These are phyloP conservation scores for Samia ricini DNA, from an alignment of 1,140 invertebrate species.

Conservation along the genomic window DNA sequence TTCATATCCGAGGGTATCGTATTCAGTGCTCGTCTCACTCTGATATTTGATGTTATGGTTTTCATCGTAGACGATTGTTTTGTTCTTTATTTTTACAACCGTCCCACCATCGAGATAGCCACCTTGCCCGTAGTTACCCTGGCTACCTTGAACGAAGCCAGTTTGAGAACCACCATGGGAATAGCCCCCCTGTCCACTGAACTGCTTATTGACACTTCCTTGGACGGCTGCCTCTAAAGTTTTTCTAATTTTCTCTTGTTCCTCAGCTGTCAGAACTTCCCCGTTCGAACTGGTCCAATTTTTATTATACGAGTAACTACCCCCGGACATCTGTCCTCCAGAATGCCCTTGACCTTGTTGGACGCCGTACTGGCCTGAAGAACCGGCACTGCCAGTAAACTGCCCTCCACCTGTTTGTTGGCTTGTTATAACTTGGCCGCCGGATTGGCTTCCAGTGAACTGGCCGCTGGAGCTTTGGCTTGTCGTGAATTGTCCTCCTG, in stretches of 20 bases:
- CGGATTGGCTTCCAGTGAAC: conserved; percentile 23
- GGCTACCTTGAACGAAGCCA: conserved; percentile 22
- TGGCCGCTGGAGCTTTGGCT: conserved; percentile 22
- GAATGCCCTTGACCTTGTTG: conserved; percentile 13
- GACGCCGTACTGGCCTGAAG: conserved; percentile 1
- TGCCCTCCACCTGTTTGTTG: neutral
- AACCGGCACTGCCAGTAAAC: neutral
- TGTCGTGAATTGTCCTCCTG: conserved; percentile 12
- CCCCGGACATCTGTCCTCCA: conserved; percentile 16
- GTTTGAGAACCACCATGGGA: conserved; percentile 6
- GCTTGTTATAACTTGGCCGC: conserved; percentile 12
- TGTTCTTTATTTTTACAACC: conserved; percentile 48
- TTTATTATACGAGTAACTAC: conserved; percentile 37
- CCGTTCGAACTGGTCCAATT: conserved; percentile 40
- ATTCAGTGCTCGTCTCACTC: conserved; percentile 62
- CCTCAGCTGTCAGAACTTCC: conserved; percentile 42
- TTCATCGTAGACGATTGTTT: conserved; percentile 52
- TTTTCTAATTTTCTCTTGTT: conserved; percentile 50
- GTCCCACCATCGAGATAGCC: conserved; percentile 19
- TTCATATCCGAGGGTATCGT: conserved; percentile 60
- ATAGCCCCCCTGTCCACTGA: conserved; percentile 16
- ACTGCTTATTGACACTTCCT: conserved; percentile 6
- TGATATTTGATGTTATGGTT: conserved; percentile 61
- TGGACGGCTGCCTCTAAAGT: conserved; percentile 32
- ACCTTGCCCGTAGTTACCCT: conserved; percentile 29